Percentiles rank a stretch among this genome's conserved stretches.
phyloP scores from a whole-genome alignment of 2,113 vertebrate species.

The Nothocercus julius region DNA sequence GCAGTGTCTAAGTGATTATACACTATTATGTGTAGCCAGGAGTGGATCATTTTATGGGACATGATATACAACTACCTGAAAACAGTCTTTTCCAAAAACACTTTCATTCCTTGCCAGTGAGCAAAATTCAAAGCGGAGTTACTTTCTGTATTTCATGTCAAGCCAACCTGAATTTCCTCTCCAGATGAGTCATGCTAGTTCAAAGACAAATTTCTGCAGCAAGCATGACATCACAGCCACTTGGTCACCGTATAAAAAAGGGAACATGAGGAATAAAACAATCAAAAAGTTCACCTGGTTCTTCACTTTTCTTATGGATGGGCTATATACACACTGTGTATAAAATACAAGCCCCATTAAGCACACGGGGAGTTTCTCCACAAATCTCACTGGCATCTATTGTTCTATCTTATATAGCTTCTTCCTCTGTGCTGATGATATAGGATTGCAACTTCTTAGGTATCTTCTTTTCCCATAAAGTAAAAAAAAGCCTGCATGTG shows the following conservation, averaged over 20 bases:
- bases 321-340: not conserved
- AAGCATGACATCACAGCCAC: not conserved
- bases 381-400: not conserved
- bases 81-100: not conserved
- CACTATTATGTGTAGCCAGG: not conserved
- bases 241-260: not conserved
- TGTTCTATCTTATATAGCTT: not conserved
- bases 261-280: not conserved
- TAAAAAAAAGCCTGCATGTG: not conserved
- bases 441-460: not conserved
- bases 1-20: not conserved
- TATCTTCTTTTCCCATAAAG: not conserved
- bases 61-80: not conserved
- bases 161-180: not conserved
- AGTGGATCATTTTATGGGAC: not conserved
- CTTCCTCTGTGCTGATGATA: not conserved
- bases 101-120: not conserved
- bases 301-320: not conserved
- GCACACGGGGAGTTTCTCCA: not conserved
- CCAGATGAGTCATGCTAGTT: not conserved
- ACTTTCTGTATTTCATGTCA: not conserved
- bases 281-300: not conserved
- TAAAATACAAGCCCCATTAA: not conserved
- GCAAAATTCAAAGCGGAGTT: not conserved
- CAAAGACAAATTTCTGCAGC: not conserved